These are phyloP conservation scores for Chydorus sphaericus DNA, from an alignment of 2,888 invertebrate genomes.

Conservation along the genomic window DNA sequence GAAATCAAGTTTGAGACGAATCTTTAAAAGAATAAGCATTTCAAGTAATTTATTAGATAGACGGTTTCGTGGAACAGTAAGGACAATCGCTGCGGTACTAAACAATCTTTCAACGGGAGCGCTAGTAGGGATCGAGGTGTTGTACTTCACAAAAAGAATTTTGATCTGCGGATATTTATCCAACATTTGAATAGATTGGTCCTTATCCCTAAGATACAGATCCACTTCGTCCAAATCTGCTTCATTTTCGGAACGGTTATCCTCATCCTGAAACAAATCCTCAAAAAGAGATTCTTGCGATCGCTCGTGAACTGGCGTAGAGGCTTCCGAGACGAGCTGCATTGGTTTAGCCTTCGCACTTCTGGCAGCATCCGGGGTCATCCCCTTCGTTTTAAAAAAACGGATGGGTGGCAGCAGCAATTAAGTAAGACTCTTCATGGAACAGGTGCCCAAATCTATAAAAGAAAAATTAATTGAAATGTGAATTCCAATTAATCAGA, in stretches of 20 bases:
- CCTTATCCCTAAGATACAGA: not conserved
- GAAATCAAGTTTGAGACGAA: not conserved
- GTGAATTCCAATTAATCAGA: too few relatives aligned
- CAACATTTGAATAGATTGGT: not conserved
- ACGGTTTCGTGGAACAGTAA: not conserved
- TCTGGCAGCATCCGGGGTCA: too few relatives aligned
- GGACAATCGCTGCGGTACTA: not conserved
- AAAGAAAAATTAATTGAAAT: too few relatives aligned
- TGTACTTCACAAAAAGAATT: not conserved
- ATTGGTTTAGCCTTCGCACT: not conserved
- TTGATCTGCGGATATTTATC: not conserved
- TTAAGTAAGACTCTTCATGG: too few relatives aligned
- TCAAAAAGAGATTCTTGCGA: not conserved
- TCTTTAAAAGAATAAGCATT: not conserved
- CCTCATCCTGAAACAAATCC: not conserved
- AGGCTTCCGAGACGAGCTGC: not conserved
- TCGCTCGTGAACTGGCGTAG: not conserved
- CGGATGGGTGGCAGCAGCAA: not conserved
- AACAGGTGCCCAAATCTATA: too few relatives aligned
- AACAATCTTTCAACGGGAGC: not conserved
- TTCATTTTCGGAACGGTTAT: not conserved
- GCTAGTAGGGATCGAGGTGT: not conserved
- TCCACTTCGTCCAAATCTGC: not conserved
- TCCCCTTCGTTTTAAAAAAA: conserved; percentile 2
- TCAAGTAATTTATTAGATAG: not conserved